These are phyloP conservation scores for Stichodactyla helianthus DNA, from an alignment of 64 coral and sea anemone genomes.

Conservation along the genomic window DNA sequence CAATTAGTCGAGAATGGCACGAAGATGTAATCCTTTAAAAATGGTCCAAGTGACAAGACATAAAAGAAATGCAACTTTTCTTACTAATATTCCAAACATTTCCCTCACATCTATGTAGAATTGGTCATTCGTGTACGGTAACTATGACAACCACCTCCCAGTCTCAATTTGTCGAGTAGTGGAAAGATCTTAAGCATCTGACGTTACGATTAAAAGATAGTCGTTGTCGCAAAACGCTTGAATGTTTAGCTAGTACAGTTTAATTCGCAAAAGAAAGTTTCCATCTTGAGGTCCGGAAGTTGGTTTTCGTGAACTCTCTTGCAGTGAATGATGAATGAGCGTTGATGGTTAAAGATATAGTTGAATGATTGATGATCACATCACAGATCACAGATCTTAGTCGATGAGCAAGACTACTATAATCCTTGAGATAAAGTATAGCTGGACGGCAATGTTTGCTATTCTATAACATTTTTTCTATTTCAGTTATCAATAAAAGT, in stretches of 20 bases:
- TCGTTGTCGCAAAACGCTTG: not conserved
- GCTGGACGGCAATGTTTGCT: no score
- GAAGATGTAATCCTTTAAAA: not conserved
- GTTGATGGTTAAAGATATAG: not conserved
- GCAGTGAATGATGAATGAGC: not conserved
- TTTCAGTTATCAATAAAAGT: no score
- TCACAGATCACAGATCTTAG: no score
- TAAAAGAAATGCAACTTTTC: not conserved
- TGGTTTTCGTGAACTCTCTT: not conserved
- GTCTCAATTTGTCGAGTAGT: no score
- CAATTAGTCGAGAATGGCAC: not conserved
- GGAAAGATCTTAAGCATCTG: no score
- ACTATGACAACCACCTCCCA: no score
- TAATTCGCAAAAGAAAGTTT: not conserved
- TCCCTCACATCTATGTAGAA: not conserved
- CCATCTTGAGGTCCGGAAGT: not conserved
- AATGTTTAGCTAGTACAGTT: not conserved
- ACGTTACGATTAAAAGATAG: not conserved
- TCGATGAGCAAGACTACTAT: no score
- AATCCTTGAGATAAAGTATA: no score
- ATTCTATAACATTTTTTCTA: no score
- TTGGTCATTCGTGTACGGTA: no score
- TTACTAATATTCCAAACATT: not conserved
- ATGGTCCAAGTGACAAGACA: not conserved
- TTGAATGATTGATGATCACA: not conserved